Percentiles rank a stretch among this genome's conserved stretches.
Conservation (phyloP, 1,140 invertebrate species). For the Procambarus clarkii region DNA sequence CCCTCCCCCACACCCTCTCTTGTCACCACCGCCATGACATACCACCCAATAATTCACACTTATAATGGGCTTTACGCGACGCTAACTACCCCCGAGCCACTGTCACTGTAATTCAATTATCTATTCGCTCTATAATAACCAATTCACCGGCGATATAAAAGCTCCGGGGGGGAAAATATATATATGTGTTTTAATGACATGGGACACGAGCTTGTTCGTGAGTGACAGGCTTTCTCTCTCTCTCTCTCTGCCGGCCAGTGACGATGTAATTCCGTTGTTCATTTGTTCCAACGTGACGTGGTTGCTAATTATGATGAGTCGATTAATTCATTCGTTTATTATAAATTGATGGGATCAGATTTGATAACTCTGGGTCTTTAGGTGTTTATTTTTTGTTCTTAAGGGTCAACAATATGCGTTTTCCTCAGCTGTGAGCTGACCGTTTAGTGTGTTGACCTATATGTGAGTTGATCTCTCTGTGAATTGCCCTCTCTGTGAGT, state of each 20-base stretch:
- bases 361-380: no score
- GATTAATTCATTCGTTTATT: no score
- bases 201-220: not conserved
- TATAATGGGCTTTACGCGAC: slow-evolving; percentile 41
- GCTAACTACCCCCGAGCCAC: slow-evolving; percentile 29
- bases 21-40: slow-evolving; percentile 30
- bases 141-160: not conserved
- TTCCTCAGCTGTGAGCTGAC: no score
- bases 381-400: no score
- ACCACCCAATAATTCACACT: slow-evolving; percentile 15
- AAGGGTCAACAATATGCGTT: no score
- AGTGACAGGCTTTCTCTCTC: not conserved
- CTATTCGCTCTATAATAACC: not conserved
- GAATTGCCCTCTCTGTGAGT: no score
- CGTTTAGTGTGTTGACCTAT: no score
- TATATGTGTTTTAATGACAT: not conserved
- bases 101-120: slow-evolving; percentile 32
- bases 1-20: not conserved
- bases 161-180: not conserved
- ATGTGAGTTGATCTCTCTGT: no score
- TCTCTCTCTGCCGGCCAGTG: not conserved
- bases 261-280: not conserved
- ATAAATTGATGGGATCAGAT: no score
- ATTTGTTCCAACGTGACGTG: not conserved
- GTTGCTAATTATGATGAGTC: not conserved